Conservation (phyloP, 2,797 vertebrate genomes). For the Hoplostethus atlanticus region DNA sequence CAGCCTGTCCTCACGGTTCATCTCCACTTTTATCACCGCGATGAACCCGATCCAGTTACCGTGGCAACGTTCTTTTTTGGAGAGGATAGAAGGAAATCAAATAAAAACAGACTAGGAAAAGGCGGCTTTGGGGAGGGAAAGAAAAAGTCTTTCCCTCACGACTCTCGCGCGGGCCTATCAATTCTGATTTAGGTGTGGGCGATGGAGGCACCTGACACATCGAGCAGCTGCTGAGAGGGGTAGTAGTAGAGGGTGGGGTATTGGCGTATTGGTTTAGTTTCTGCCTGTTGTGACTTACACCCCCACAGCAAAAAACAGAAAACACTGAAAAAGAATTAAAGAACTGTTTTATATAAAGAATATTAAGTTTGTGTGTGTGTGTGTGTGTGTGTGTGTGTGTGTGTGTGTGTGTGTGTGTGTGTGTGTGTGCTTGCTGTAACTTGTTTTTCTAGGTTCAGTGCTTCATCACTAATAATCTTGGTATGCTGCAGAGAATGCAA, state of each 20-base stretch:
- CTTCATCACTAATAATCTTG: neutral
- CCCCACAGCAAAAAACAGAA: neutral
- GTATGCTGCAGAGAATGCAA: neutral
- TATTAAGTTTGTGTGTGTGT: neutral
- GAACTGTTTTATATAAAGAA: neutral
- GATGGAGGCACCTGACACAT: constrained; percentile 14
- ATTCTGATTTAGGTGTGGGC: constrained; percentile 25
- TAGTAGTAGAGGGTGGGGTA: neutral
- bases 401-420: neutral
- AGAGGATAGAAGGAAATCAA: constrained; percentile 40
- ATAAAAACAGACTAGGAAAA: constrained; percentile 33
- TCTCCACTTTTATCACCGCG: constrained; percentile 49
- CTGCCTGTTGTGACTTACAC: neutral
- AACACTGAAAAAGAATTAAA: neutral
- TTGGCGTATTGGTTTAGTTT: neutral
- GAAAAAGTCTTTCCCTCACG: neutral
- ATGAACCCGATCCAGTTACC: constrained; percentile 52
- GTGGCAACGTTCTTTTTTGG: constrained; percentile 54
- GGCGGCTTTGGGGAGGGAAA: neutral
- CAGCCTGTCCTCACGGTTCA: constrained; percentile 28
- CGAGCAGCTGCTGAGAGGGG: neutral
- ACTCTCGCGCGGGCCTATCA: constrained; percentile 26
- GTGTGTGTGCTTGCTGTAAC: too few relatives aligned
- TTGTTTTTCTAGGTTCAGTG: neutral
- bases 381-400: too few relatives aligned